These are phyloP conservation scores for Artemia sp. DNA, from an alignment of 2,888 invertebrate genomes.

Conservation along the genomic window DNA sequence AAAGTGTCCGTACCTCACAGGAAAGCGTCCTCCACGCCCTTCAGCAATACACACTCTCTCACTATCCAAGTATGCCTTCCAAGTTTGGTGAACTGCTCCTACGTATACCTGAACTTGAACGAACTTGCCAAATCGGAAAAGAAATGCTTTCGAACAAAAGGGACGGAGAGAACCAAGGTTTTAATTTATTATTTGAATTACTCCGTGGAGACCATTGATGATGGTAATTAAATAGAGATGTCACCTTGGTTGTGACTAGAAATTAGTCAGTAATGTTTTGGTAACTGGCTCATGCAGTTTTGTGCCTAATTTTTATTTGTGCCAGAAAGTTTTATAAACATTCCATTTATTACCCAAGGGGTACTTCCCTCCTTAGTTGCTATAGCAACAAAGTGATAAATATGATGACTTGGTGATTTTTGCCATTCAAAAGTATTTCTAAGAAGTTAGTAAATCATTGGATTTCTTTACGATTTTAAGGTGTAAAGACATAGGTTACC, in stretches of 20 bases:
- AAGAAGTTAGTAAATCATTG: too few relatives aligned
- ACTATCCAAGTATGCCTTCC: conserved; percentile 79
- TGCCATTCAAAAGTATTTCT: too few relatives aligned
- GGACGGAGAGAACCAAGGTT: conserved; percentile 49
- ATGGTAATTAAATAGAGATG: not conserved
- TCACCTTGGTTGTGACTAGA: not conserved
- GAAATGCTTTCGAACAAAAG: conserved; percentile 72
- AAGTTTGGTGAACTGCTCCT: conserved; percentile 86
- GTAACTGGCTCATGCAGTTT: not conserved
- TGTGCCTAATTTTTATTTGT: not conserved
- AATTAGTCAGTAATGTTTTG: not conserved
- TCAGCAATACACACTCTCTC: conserved; percentile 72
- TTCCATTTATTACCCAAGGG: too few relatives aligned
- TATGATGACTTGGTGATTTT: too few relatives aligned
- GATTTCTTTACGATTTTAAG: too few relatives aligned
- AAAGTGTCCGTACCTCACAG: conserved; percentile 80
- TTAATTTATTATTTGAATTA: conserved; percentile 88
- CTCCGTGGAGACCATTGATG: conserved; percentile 73
- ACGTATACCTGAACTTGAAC: conserved; percentile 80
- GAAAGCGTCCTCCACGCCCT: conserved; percentile 82
- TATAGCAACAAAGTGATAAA: too few relatives aligned
- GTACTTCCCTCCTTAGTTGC: too few relatives aligned
- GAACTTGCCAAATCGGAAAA: conserved; percentile 87
- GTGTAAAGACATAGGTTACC: too few relatives aligned
- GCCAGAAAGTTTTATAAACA: too few relatives aligned